Base-by-base conservation (phyloP, 2,113 vertebrate genomes). In the Hystrix cristata region DNA sequence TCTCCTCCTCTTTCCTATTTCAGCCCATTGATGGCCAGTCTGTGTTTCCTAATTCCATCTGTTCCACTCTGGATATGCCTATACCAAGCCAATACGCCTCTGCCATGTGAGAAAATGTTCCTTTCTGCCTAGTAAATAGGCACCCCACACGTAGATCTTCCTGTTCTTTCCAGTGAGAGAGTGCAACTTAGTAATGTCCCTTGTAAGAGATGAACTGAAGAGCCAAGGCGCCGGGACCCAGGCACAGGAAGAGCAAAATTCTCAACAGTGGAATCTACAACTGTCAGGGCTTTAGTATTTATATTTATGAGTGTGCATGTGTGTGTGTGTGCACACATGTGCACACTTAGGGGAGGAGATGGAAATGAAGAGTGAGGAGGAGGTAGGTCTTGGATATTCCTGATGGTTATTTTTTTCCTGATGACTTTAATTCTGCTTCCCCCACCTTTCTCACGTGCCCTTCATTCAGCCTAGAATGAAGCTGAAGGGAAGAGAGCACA, bases 51-150 rank as follows among this genome's bases (percentile, higher is more conserved):
- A 38, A 15, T 34, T 8, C n/a, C 9, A 3, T 25, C 60, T n/a
- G 19, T 19, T 19, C 25, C 84, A 0, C 1, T 3, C 19, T 9
- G 64, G 21, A 0, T 4, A 8, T 3, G 55, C n/a, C 48, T 31
- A 21, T 29, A 19, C 10, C 65, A 46, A 13, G 25, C 9, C 57
- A 2, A 0, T 2, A 18, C 0, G 10, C 57, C 31, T 31, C n/a
- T 12, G 27, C 55, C n/a, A 2, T 7, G 18, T 2, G 34, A 72
- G 0, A 14, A 4, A n/a, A 53, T 2, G n/a, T 51, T 91, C 46
- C 79, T 64, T 69, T 43, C 5, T 48, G 43, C 60, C 16, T 0
- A 25, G 1, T 72, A n/a, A n/a, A 19, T 31, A 14, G 76, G 23
- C n/a, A 57, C 12, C 27, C 6, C 23, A 53, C 23, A 23, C 6